Evolutionary conservation across 2,888 invertebrate genomes (phyloP).

Genomic region (Aphrophora alni): DNA sequence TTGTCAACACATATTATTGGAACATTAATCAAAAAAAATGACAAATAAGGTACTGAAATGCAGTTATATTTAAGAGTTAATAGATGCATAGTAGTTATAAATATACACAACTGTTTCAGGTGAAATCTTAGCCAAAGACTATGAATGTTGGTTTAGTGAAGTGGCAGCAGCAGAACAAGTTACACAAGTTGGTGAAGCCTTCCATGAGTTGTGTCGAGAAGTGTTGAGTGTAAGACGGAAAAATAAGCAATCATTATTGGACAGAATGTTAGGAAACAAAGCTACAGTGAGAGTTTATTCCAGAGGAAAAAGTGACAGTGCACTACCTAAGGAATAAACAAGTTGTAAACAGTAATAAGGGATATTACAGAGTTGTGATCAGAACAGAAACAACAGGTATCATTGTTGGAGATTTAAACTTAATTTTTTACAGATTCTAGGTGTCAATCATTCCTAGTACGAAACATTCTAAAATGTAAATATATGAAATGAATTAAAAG

Average conservation of each 20-base stretch:
- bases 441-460: not conserved
- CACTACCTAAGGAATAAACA: slow-evolving; percentile 77
- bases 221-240: slow-evolving; percentile 79
- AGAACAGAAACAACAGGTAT: too few relatives aligned
- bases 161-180: slow-evolving; percentile 88
- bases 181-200: slow-evolving; percentile 82
- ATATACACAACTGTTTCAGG: slow-evolving; percentile 56
- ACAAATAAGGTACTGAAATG: too few relatives aligned
- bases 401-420: too few relatives aligned
- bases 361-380: too few relatives aligned
- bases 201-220: slow-evolving; percentile 83
- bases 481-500: not conserved
- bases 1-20: too few relatives aligned
- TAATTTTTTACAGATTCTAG: not conserved
- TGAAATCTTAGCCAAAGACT: slow-evolving; percentile 85
- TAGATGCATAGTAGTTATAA: too few relatives aligned
- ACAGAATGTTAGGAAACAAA: slow-evolving; percentile 82
- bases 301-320: slow-evolving; percentile 88
- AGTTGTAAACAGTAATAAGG: not conserved
- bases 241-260: slow-evolving; percentile 80
- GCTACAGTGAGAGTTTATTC: slow-evolving; percentile 75
- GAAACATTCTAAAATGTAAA: not conserved
- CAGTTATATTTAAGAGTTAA: too few relatives aligned
- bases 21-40: too few relatives aligned
- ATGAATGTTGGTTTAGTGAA: slow-evolving; percentile 87